phyloP scores from a whole-genome alignment of 1,140 invertebrate genomes.

The Philotrypesis tridentata region DNA sequence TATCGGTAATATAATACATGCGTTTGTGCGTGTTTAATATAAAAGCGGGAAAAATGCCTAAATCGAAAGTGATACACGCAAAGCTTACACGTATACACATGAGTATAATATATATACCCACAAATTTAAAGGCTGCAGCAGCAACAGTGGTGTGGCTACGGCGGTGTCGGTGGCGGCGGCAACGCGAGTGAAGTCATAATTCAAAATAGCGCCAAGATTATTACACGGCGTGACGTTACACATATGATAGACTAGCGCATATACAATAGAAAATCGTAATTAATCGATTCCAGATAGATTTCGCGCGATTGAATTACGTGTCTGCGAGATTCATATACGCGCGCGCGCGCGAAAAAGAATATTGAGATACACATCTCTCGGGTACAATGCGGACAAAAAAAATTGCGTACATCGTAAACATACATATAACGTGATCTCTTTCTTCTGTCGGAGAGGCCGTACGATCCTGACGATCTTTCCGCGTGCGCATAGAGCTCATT shows the following conservation, averaged over 20 bases:
- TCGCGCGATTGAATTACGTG: not conserved
- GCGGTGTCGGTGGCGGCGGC: too few relatives aligned
- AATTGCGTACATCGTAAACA: too few relatives aligned
- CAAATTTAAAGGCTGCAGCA: conserved; percentile 19
- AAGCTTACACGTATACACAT: too few relatives aligned
- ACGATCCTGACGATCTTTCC: not conserved
- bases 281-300: not conserved
- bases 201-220: conserved; percentile 25
- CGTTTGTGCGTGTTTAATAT: not conserved
- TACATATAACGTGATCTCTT: not conserved
- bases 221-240: conserved; percentile 11
- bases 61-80: conserved; percentile 15
- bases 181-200: conserved; percentile 25
- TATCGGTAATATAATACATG: too few relatives aligned
- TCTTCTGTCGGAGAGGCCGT: not conserved
- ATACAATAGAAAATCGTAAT: conserved; percentile 5
- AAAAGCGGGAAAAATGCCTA: not conserved
- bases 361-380: too few relatives aligned
- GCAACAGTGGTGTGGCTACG: too few relatives aligned
- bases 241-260: conserved; percentile 2
- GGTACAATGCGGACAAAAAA: too few relatives aligned
- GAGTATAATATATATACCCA: not conserved
- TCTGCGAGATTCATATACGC: too few relatives aligned
- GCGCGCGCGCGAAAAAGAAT: too few relatives aligned
- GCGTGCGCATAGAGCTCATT: not conserved